phyloP scores from a whole-genome alignment of 2,797 vertebrate species.

The Erithacus rubecula region DNA sequence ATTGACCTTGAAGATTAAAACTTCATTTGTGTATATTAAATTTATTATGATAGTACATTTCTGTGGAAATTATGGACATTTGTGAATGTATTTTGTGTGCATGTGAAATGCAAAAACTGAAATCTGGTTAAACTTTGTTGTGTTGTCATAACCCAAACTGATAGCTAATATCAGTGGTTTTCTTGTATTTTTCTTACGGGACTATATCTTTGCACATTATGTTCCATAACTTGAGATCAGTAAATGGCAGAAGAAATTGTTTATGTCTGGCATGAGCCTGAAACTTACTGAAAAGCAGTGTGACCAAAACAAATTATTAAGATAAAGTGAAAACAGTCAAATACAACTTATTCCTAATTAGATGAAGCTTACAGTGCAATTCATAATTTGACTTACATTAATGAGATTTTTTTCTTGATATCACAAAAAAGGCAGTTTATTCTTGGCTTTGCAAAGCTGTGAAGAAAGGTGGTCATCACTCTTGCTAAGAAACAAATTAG shows the following conservation, averaged over 20 bases:
- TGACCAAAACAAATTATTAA: neutral
- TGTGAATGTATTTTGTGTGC: neutral
- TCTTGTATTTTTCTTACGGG: neutral
- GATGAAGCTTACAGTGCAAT: neutral
- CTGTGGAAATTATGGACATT: neutral
- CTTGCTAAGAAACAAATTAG: neutral
- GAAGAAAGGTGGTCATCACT: neutral
- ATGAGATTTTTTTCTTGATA: neutral
- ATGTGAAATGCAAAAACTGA: neutral
- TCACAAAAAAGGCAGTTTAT: neutral
- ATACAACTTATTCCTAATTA: neutral
- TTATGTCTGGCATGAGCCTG: neutral
- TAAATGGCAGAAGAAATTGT: neutral
- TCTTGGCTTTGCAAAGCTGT: slow-evolving; percentile 10
- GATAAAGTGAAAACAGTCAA: neutral
- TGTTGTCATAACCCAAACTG: neutral
- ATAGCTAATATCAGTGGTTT: neutral
- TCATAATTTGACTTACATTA: neutral
- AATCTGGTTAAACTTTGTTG: neutral
- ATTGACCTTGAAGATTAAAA: slow-evolving; percentile 45
- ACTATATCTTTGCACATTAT: neutral
- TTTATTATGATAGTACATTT: neutral
- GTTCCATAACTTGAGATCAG: neutral
- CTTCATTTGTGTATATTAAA: slow-evolving; percentile 17
- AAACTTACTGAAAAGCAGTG: neutral